Conservation (phyloP, 2,797 vertebrate genomes). For the Cottoperca gobio region DNA sequence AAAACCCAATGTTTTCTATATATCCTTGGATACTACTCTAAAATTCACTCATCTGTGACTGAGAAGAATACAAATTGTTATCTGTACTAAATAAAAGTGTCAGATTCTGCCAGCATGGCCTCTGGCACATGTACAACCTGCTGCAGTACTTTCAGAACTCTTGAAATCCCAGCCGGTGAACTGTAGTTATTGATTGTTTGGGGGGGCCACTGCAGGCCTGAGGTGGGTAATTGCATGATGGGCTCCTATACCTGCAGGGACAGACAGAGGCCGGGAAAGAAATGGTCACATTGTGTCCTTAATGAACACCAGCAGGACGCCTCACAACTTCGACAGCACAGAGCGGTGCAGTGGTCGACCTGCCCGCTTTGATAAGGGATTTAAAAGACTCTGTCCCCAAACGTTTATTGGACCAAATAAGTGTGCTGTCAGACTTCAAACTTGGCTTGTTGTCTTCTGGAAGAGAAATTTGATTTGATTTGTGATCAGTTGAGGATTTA, state of each 20-base stretch:
- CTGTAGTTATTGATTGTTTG: conserved; percentile 70
- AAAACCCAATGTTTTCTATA: conserved; percentile 3
- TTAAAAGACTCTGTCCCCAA: conserved; percentile 44
- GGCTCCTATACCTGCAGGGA: conserved; percentile 55
- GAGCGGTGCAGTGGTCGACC: conserved; percentile 29
- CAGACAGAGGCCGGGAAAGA: conserved; percentile 44
- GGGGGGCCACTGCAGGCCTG: conserved; percentile 51
- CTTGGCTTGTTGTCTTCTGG: conserved; percentile 47
- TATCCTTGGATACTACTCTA: background rate
- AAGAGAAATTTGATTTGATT: conserved; percentile 62
- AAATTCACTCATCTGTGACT: background rate
- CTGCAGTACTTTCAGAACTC: conserved; percentile 46
- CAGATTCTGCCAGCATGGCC: background rate
- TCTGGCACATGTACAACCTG: conserved; percentile 26
- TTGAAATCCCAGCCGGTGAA: conserved; percentile 50
- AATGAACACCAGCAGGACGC: conserved; percentile 66
- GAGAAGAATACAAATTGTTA: background rate
- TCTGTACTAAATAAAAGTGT: conserved; percentile 1
- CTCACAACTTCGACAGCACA: conserved; percentile 40
- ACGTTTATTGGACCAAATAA: conserved; percentile 54
- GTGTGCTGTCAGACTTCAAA: conserved; percentile 40
- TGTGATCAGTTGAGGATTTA: conserved; percentile 60
- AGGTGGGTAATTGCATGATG: conserved; percentile 67
- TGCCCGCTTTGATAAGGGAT: conserved; percentile 56
- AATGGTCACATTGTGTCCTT: conserved; percentile 51